Percentiles rank a stretch among this genome's conserved stretches.
Conservation (phyloP, 2,113 vertebrate genomes). For the Prionailurus bengalensis region DNA sequence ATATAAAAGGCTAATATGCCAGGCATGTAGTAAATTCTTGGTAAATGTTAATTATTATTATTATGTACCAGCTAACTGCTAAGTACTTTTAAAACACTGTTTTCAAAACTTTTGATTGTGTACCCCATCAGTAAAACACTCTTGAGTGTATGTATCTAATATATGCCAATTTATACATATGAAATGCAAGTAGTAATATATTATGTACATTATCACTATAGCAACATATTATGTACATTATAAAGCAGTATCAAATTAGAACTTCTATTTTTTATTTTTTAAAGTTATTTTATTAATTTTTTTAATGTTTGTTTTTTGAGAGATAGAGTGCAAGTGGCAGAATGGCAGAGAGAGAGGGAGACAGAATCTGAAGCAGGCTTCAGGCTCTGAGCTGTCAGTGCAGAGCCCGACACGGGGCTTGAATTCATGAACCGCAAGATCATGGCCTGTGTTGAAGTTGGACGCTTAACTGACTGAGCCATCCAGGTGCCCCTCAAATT, state of each 20-base stretch:
- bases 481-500: neutral
- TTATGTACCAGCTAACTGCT: neutral
- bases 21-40: neutral
- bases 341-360: too few species aligned
- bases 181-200: neutral
- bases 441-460: too few species aligned
- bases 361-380: too few species aligned
- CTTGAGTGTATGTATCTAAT: neutral
- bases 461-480: too few species aligned
- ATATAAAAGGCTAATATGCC: neutral
- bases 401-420: too few species aligned
- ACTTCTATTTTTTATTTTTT: neutral
- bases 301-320: too few species aligned
- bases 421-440: too few species aligned
- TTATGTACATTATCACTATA: neutral
- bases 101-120: neutral
- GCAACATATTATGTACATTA: neutral
- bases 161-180: neutral
- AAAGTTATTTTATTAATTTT: too few species aligned
- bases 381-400: too few species aligned
- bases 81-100: neutral
- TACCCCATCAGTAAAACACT: neutral
- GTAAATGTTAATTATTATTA: neutral
- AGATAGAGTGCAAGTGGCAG: too few species aligned
- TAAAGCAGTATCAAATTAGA: neutral